These are phyloP conservation scores for Syngnathus acus DNA, from an alignment of 2,797 vertebrate genomes.

Conservation along the genomic window DNA sequence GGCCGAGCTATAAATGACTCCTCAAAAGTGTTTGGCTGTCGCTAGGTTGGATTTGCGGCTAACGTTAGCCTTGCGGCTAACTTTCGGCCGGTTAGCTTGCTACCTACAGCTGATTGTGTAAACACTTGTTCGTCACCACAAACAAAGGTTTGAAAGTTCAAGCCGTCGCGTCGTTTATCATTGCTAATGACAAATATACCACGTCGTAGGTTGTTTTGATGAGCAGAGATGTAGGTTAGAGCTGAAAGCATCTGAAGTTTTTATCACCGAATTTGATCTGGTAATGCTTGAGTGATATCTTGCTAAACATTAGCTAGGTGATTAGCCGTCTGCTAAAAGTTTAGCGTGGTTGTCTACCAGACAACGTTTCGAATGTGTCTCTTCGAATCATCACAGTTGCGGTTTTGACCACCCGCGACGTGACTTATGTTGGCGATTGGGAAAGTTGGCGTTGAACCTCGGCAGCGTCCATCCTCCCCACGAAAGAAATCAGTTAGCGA, in stretches of 20 bases:
- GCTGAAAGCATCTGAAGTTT: constrained; percentile 9
- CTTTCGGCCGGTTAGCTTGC: constrained; percentile 61
- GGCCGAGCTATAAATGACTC: constrained; percentile 39
- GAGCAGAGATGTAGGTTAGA: background rate
- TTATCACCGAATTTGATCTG: constrained; percentile 24
- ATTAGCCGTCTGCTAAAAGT: constrained; percentile 55
- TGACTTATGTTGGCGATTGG: accelerated
- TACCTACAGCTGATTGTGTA: constrained; percentile 61
- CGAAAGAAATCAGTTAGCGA: constrained; percentile 32
- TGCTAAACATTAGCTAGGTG: constrained; percentile 50
- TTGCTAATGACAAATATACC: accelerated
- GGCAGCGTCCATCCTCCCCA: background rate
- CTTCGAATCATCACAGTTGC: background rate
- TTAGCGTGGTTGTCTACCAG: constrained; percentile 29
- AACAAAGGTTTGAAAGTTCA: constrained; percentile 21
- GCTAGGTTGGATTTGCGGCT: constrained; percentile 44
- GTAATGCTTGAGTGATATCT: constrained; percentile 41
- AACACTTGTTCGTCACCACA: constrained; percentile 58
- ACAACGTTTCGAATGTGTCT: constrained; percentile 4
- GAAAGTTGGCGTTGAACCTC: constrained; percentile 1
- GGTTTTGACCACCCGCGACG: background rate
- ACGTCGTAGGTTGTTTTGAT: background rate
- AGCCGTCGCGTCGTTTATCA: background rate
- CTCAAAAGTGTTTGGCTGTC: constrained; percentile 46
- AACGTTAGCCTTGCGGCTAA: constrained; percentile 53